These are phyloP conservation scores for Maniola jurtina DNA, from an alignment of 1,140 invertebrate genomes.

Conservation along the genomic window DNA sequence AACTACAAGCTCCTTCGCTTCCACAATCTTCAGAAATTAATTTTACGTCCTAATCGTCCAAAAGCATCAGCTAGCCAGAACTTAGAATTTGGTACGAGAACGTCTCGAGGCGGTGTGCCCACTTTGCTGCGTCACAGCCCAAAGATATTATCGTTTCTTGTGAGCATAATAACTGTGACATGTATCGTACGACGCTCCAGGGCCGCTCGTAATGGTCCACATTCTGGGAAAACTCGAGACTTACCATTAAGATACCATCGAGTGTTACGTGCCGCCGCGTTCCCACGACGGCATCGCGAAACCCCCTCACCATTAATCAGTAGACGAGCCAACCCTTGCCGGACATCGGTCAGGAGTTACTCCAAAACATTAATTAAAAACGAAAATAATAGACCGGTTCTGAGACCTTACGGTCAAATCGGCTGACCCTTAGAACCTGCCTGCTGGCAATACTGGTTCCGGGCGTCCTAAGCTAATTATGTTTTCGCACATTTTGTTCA, in stretches of 20 bases:
- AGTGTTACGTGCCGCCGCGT: slow-evolving; percentile 45
- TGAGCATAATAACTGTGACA: slow-evolving; percentile 74
- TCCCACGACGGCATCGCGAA: slow-evolving; percentile 65
- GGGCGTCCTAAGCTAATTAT: slow-evolving; percentile 67
- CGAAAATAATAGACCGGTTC: slow-evolving; percentile 64
- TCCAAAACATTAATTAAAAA: slow-evolving; percentile 72
- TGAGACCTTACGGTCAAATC: slow-evolving; percentile 46
- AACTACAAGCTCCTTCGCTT: not conserved
- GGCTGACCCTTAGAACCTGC: slow-evolving; percentile 36
- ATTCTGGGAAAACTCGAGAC: slow-evolving; percentile 65
- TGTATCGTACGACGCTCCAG: slow-evolving; percentile 64
- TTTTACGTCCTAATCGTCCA: slow-evolving; percentile 51
- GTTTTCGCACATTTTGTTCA: slow-evolving; percentile 67
- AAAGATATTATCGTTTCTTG: slow-evolving; percentile 71
- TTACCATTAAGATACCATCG: slow-evolving; percentile 72
- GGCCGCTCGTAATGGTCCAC: slow-evolving; percentile 61
- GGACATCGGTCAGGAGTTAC: slow-evolving; percentile 67
- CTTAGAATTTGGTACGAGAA: slow-evolving; percentile 38
- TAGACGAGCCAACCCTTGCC: slow-evolving; percentile 29
- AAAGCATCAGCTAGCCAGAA: slow-evolving; percentile 46
- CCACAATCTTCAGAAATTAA: slow-evolving; percentile 37
- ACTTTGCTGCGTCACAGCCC: slow-evolving; percentile 55
- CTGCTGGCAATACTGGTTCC: slow-evolving; percentile 34
- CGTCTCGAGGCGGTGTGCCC: slow-evolving; percentile 40
- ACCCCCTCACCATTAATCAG: slow-evolving; percentile 43